Percentiles rank a stretch among this genome's conserved stretches.
Evolutionary conservation across 2,888 invertebrate species (phyloP).

Genomic region (Antheraea yamamai): DNA sequence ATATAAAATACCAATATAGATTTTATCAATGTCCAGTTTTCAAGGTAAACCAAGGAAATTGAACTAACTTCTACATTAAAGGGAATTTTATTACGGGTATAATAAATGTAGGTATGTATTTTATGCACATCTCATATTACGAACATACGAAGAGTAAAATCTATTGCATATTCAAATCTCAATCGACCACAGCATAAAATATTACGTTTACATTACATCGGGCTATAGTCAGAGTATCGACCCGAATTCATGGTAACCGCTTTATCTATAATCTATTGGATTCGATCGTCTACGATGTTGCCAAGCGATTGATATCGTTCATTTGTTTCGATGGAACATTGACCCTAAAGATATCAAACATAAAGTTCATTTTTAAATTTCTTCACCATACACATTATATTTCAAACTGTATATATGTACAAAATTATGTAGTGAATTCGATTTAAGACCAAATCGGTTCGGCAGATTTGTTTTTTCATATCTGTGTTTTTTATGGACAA

Average conservation of each 20-base stretch:
- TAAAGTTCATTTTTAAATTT: background rate
- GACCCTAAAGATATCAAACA: background rate
- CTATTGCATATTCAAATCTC: background rate
- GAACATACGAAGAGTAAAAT: background rate
- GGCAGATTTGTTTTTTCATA: background rate
- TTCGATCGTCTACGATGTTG: slow-evolving; percentile 1
- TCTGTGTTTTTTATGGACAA: background rate
- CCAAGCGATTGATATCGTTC: slow-evolving; percentile 1
- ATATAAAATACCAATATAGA: no score
- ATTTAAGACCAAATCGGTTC: background rate
- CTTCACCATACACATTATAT: no score
- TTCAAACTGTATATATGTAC: background rate
- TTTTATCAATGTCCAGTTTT: no score
- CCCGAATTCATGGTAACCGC: background rate
- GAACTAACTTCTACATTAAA: no score
- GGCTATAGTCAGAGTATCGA: background rate
- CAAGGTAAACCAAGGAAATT: no score
- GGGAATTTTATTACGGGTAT: no score
- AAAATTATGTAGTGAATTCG: background rate
- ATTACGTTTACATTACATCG: background rate
- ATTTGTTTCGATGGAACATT: background rate
- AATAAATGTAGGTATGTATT: no score
- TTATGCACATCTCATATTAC: no score
- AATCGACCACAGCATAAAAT: slow-evolving; percentile 7
- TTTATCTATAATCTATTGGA: slow-evolving; percentile 13